Base-by-base conservation (phyloP, 2,888 invertebrate species). In the Allygus modestus region DNA sequence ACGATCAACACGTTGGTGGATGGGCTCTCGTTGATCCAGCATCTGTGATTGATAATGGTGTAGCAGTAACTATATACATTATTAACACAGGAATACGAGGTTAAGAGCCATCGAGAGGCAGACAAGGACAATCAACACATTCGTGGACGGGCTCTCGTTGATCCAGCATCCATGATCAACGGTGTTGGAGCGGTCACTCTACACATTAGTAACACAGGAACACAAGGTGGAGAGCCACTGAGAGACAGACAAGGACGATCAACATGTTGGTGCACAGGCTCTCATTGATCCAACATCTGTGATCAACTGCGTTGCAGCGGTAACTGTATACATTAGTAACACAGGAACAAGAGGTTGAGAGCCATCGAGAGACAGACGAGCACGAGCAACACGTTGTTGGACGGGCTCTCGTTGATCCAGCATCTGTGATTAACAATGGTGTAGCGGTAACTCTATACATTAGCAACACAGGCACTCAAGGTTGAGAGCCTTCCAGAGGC, bases 171-270 rank as follows among this genome's bases (percentile, higher is more conserved):
- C 83, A 58, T 15, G n/a, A n/a, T n/a, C n/a, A n/a, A n/a, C n/a
- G n/a, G n/a, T n/a, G n/a, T n/a, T n/a, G n/a, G n/a, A n/a, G n/a
- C n/a, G n/a, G n/a, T n/a, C n/a, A n/a, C n/a, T n/a, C n/a, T n/a
- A n/a, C n/a, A n/a, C n/a, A n/a, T n/a, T n/a, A n/a, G 91, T 97
- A 97, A 91, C 96, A 95, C 86, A 97, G 93, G 91, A 98, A 97
- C 87, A 94, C 92, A 69, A 97, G 92, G 91, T 97, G 97, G 87
- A 97, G 93, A 88, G 95, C 92, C 90, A 97, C 95, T 51, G 97
- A 96, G 82, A 93, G 92, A 89, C 94, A 94, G 37, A 97, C 97
- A 37, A 96, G 95, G 86, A 95, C 94, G 81, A 95, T 93, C 86
- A 97, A 93, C 89, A 97, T 95, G 87, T 93, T 93, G 86, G 93